These are phyloP conservation scores for Cordylochernes scorpioides DNA, from an alignment of 2,888 invertebrate genomes.

Conservation along the genomic window DNA sequence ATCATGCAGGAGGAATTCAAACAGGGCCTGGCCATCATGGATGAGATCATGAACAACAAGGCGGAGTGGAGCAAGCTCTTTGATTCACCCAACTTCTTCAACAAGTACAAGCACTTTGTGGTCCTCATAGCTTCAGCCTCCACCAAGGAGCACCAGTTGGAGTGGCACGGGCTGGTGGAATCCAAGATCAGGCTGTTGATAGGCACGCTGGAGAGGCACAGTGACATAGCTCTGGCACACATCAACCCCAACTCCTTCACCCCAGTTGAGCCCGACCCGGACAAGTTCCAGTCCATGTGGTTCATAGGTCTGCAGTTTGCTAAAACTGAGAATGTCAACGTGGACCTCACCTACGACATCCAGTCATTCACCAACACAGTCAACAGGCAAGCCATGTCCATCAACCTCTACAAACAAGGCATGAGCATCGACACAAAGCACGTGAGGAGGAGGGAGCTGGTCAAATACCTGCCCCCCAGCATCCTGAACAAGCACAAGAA, in stretches of 20 bases:
- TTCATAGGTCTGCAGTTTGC: slow-evolving; percentile 85
- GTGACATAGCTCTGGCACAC: slow-evolving; percentile 68
- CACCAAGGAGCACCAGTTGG: background rate
- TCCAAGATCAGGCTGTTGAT: slow-evolving; percentile 81
- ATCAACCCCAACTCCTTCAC: slow-evolving; percentile 73
- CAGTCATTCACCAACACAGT: slow-evolving; percentile 64
- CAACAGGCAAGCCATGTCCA: too few species aligned
- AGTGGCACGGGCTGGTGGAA: slow-evolving; percentile 58
- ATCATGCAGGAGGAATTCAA: slow-evolving; percentile 45
- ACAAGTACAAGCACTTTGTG: slow-evolving; percentile 37
- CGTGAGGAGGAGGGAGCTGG: too few species aligned
- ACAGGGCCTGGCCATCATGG: slow-evolving; percentile 1
- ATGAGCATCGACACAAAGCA: too few species aligned
- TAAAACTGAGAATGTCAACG: slow-evolving; percentile 57
- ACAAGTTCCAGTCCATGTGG: slow-evolving; percentile 62
- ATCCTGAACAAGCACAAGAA: too few species aligned
- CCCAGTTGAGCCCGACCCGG: slow-evolving; percentile 19
- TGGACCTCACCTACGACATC: slow-evolving; percentile 79
- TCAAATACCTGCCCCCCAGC: too few species aligned
- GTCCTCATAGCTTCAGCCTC: slow-evolving; percentile 25
- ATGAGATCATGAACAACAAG: slow-evolving; percentile 43
- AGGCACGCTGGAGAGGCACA: slow-evolving; percentile 67
- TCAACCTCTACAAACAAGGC: too few species aligned
- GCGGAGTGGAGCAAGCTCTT: slow-evolving; percentile 70
- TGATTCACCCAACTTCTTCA: slow-evolving; percentile 72